Conservation (phyloP, 2,113 vertebrate genomes). For the Leucosticte australis region DNA sequence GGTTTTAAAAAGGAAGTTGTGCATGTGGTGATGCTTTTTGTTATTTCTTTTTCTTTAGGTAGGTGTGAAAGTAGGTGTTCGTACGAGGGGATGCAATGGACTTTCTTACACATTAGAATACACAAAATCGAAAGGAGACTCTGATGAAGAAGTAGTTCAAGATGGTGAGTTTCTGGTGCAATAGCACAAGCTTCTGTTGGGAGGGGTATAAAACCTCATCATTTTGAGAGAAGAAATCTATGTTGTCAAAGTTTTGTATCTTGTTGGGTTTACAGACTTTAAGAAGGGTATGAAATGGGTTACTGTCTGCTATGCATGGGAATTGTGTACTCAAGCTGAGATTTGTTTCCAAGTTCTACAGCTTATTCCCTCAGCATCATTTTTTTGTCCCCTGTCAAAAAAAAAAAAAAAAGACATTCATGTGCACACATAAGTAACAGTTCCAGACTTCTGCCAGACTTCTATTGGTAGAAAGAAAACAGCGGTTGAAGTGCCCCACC, state of each 20-base stretch:
- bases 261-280: neutral
- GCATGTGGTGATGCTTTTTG: neutral
- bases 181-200: neutral
- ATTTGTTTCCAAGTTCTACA: neutral
- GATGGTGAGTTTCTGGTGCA: conserved; percentile 80
- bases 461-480: neutral
- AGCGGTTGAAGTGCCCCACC: neutral
- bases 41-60: conserved; percentile 73
- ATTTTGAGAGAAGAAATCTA: neutral
- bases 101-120: conserved; percentile 95
- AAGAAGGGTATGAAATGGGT: neutral
- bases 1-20: neutral
- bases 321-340: neutral
- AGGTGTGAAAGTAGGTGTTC: conserved; percentile 92
- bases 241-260: neutral
- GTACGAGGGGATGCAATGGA: conserved; percentile 95
- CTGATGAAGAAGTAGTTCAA: conserved; percentile 95
- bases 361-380: neutral
- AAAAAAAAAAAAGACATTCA: neutral
- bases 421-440: neutral
- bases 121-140: conserved; percentile 86
- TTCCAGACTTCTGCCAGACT: neutral
- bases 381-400: neutral
- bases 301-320: neutral
- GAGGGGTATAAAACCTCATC: neutral